Base-by-base conservation (phyloP, 1,140 invertebrate species). In the Cydia amplana region DNA sequence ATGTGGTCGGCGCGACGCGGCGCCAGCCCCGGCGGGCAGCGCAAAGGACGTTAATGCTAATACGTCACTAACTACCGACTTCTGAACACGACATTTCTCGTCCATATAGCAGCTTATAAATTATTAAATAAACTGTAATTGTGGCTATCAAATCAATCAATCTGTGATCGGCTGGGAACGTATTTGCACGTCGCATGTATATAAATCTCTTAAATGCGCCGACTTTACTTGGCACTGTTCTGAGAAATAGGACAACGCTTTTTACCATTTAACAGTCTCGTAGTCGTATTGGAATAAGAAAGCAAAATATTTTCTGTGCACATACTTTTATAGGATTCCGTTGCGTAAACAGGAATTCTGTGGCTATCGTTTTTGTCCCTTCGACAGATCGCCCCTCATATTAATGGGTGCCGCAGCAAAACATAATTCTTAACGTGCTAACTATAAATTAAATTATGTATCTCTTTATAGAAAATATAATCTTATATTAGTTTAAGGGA, bases 41-140 rank as follows among this genome's bases (percentile, higher is more conserved):
- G 80, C 84, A 89, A 90, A 91, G 83, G 86, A 85, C 84, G 75
- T 82, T 88, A 87, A 89, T 88, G 85, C 82, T 89, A 91, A 91
- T 90, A 84, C 82, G 79, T 85, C 84, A 87, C 77, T 77, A 77
- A 75, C 75, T 80, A 82, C 79, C 78, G 43, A 77, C 78, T 78
- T 76, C 76, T 83, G 77, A 77, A 82, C 80, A 84, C 79, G 77
- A 81, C 81, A 86, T 88, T 87, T 87, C 82, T 86, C 81, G 85
- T 84, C 80, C 79, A 81, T 83, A 82, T 78, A 80, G 85, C 87
- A 85, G 79, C 83, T 89, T 88, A 89, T 89, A 86, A 87, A 89
- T 91, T 87, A 90, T 90, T 88, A 78, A 90, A 89, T 90, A 82
- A 83, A 78, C 81, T 86, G 82, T 88, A 89, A 87, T 88, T 87